A percentile compares a stretch with the other conserved stretches of the same genome.
These are phyloP conservation scores for Rhizomys pruinosus DNA, from an alignment of 2,113 vertebrate genomes.

Conservation along the genomic window DNA sequence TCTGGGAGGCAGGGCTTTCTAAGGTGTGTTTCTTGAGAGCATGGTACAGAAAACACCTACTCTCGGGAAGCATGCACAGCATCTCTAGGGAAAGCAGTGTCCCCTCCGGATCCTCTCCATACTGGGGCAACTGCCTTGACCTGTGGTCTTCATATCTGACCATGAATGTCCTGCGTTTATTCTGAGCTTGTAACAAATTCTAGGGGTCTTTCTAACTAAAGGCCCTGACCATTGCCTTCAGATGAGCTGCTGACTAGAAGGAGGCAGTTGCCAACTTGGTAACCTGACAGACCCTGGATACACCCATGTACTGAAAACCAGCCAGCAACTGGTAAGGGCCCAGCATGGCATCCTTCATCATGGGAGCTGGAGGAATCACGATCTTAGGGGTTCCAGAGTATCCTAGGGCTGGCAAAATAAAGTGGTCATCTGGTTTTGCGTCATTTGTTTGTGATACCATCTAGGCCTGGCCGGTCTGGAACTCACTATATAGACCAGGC, in stretches of 20 bases:
- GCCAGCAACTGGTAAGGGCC: not conserved
- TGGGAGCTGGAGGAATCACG: not conserved
- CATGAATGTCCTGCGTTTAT: not conserved
- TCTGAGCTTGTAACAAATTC: not conserved
- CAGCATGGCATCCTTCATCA: not conserved
- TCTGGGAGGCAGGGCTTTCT: not conserved
- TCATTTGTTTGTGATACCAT: not conserved
- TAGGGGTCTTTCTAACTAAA: not conserved
- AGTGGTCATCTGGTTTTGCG: not conserved
- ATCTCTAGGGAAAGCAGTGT: not conserved
- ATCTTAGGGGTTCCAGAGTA: not conserved
- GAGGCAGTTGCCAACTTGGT: not conserved
- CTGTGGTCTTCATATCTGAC: not conserved
- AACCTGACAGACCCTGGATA: constrained; percentile 8
- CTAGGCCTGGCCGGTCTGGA: no score
- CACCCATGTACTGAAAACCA: not conserved
- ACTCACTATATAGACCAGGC: no score
- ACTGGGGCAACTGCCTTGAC: not conserved
- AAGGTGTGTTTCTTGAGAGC: not conserved
- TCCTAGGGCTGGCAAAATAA: not conserved
- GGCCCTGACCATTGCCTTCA: not conserved
- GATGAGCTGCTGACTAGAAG: constrained; percentile 22
- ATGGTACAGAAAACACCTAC: constrained; percentile 10
- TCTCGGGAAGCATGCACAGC: not conserved
- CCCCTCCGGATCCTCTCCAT: not conserved